A percentile compares a stretch with the other conserved stretches of the same genome.
Evolutionary conservation across 2,888 invertebrate species (phyloP).

Genomic region (Rhorus exstirpatorius): DNA sequence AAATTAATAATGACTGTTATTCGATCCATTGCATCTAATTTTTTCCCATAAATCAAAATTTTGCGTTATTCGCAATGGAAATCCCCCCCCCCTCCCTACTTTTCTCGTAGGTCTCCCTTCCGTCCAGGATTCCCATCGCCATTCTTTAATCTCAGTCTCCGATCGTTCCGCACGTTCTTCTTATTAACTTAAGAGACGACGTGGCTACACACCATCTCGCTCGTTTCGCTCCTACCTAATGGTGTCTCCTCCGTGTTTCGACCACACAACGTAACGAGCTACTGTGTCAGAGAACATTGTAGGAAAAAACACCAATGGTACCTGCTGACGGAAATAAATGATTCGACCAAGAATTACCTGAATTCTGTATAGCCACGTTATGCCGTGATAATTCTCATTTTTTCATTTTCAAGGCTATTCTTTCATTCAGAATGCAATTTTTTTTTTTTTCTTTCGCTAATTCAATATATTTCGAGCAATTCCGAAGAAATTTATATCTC

Average conservation of each 20-base stretch:
- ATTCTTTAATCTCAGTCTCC: slow-evolving; percentile 59
- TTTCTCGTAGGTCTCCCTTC: slow-evolving; percentile 27
- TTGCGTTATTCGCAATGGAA: slow-evolving; percentile 7
- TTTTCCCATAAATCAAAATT: slow-evolving; percentile 15
- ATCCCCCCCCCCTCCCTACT: neutral
- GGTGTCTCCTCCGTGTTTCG: slow-evolving; percentile 62
- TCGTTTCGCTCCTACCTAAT: slow-evolving; percentile 63
- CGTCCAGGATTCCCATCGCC: slow-evolving; percentile 40
- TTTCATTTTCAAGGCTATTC: neutral
- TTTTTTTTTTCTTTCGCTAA: neutral
- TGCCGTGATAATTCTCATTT: neutral
- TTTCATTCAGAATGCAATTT: neutral
- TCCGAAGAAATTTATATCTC: slow-evolving; percentile 33
- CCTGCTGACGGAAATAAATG: slow-evolving; percentile 64
- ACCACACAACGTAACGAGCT: slow-evolving; percentile 68
- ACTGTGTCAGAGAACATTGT: slow-evolving; percentile 52
- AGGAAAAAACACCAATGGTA: slow-evolving; percentile 41
- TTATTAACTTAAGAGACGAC: slow-evolving; percentile 64
- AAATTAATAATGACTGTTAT: neutral
- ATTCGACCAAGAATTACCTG: slow-evolving; percentile 42
- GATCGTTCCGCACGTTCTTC: slow-evolving; percentile 64
- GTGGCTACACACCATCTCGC: slow-evolving; percentile 54
- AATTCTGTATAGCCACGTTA: slow-evolving; percentile 11
- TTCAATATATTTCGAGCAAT: slow-evolving; percentile 23
- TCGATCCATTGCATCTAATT: neutral